Base-by-base conservation (phyloP, 2,113 vertebrate genomes). In the Microtus montanus region DNA sequence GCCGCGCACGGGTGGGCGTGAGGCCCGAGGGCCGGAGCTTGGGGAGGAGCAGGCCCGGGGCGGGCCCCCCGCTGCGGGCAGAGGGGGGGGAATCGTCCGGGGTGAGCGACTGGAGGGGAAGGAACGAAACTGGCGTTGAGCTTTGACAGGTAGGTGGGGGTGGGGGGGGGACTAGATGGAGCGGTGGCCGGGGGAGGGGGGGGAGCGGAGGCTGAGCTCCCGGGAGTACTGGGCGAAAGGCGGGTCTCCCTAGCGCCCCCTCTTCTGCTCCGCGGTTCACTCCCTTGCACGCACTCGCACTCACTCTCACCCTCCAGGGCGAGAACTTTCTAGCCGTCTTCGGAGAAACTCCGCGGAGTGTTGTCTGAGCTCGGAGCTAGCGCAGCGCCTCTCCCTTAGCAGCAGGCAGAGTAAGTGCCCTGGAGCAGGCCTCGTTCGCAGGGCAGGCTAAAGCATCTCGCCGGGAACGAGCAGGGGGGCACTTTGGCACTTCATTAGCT, bases 271-370 rank as follows among this genome's bases (percentile, higher is more conserved):
- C 11, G 58, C 61, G 64, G 58, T 66, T 33, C 20, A 30, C 82
- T 66, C 82, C 61, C 82, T 49, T 47, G 15, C 17, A 1, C 19
- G 19, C 20, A 35, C 64, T 70, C 47, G 22, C 61, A 20, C 61
- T 86, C 84, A 20, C 85, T 26, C 47, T 70, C 33, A 5, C 64
- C 20, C 58, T 92, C 14, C 7, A 61, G 68, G 73, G 73, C 15
- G 79, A 95, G 90, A 97, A 97, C 96, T 97, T 97, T 97, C 71
- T 91, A 70, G 7, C 73, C 66, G n/a, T 44, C 75, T 93, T 79
- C 68, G 30, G 52, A 73, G 82, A 52, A 88, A 94, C 94, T 93
- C 82, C 7, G 63, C 91, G 77, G 63, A 85, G 89, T 84, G 92
- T 63, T 80, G 79, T 78, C 64, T n/a, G 54, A 58, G 71, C 92